Percentiles rank a stretch among this genome's conserved stretches.
These are phyloP conservation scores for Ivindomyrus marchei DNA, from an alignment of 2,113 vertebrate genomes.

Conservation along the genomic window DNA sequence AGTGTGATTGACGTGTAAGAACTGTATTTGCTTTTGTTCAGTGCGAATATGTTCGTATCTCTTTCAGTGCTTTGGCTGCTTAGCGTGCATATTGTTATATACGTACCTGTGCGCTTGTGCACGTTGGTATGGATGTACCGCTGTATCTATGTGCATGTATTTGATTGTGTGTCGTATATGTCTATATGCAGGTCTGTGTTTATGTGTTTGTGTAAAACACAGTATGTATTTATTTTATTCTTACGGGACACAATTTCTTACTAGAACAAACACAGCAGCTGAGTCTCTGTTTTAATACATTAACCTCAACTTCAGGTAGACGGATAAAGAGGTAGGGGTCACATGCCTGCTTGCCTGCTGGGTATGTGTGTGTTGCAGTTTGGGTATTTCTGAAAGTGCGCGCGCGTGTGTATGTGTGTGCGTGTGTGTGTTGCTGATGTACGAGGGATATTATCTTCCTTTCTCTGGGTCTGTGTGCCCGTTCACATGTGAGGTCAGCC, in stretches of 20 bases:
- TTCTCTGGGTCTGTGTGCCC: background rate
- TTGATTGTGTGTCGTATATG: background rate
- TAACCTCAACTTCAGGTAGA: background rate
- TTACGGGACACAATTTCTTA: background rate
- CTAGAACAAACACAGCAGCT: background rate
- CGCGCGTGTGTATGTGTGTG: background rate
- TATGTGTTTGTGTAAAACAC: background rate
- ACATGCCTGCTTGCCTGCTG: background rate
- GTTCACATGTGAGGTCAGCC: background rate
- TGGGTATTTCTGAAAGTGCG: background rate
- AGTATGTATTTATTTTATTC: background rate
- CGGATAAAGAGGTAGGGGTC: background rate
- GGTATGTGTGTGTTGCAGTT: background rate
- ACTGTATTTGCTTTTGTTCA: background rate
- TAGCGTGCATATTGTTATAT: background rate
- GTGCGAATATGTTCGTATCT: background rate
- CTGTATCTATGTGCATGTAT: background rate
- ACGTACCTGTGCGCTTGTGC: background rate
- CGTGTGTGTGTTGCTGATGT: background rate
- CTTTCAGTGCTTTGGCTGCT: background rate
- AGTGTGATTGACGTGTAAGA: background rate
- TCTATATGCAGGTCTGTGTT: background rate
- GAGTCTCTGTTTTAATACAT: background rate
- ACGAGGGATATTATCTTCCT: background rate
- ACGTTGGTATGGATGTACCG: background rate